Evolutionary conservation across 2,113 vertebrate genomes (phyloP).

Genomic region (Pipa parva): DNA sequence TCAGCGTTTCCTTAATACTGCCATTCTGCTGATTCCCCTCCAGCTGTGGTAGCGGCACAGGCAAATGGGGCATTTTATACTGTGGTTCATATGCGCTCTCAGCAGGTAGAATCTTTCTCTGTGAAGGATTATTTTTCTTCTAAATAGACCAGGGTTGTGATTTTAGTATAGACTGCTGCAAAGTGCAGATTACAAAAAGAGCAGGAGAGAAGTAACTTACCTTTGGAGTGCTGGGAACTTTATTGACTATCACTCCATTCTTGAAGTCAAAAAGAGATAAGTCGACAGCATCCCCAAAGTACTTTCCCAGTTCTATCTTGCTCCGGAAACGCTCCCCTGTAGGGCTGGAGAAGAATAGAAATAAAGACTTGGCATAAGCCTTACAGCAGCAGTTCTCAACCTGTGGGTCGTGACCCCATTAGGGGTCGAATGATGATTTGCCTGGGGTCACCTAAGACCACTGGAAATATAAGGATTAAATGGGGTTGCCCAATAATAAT

Average conservation of each 20-base stretch:
- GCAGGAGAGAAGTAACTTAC: not conserved
- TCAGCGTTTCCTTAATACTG: not conserved
- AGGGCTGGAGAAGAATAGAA: constrained; percentile 58
- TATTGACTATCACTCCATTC: constrained; percentile 60
- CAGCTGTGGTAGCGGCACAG: not conserved
- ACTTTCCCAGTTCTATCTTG: constrained; percentile 71
- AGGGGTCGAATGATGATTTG: too few species aligned
- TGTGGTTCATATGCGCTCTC: not conserved
- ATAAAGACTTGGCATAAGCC: not conserved
- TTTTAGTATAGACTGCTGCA: not conserved
- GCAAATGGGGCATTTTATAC: not conserved
- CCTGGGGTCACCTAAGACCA: too few species aligned
- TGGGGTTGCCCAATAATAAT: too few species aligned
- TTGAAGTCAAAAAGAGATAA: constrained; percentile 76
- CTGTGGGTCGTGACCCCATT: too few species aligned
- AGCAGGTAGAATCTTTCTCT: not conserved
- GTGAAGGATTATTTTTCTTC: not conserved
- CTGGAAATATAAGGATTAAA: too few species aligned
- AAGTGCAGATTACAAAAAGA: not conserved
- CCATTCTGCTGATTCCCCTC: not conserved
- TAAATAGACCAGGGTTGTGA: not conserved
- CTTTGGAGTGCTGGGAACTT: not conserved
- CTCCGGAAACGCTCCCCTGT: constrained; percentile 74
- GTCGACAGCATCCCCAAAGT: constrained; percentile 62
- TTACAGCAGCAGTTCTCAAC: not conserved